Base-by-base conservation (phyloP, 2,888 invertebrate genomes). In the Leptopilina myrica region DNA sequence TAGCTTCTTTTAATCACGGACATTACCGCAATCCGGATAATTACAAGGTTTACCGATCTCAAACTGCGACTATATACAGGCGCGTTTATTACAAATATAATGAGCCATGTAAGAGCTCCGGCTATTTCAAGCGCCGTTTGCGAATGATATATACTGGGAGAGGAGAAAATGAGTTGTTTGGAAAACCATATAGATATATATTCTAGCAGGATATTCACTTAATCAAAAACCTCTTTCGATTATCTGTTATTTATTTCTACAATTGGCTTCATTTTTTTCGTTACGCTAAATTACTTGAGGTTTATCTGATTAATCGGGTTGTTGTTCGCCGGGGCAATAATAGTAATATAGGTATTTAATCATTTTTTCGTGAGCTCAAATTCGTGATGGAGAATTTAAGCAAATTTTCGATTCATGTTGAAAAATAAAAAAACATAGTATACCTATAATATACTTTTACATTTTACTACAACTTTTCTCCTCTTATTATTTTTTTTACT, bases 1-100 rank as follows among this genome's bases (percentile, higher is more conserved):
- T 90, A 90, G 86, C 82, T 87, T 88, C 87, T 88, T 88, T 90
- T 90, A 90, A 90, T 90, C 88, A 89, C 89, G 85, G 86, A 82
- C 86, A 90, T 90, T 90, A 90, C 85, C 79, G 84, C 88, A 87
- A 89, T 87, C 86, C 85, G 86, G 85, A 87, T 90, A 90, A 90
- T 90, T 90, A 86, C 85, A 81, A 78, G 76, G 76, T 82, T 62
- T 79, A 79, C 69, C 26, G 76, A 82, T 81, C 20, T 83, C 79
- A 80, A 80, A 62, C 80, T 59, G 69, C 66, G 53, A 49, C 78
- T 80, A 49, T 49, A 49, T 49, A 79, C 79, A 81, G 79, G 82
- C 76, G 83, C 80, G 83, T 83, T 85, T 83, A 86, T 83, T 85
- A 83, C 81, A 78, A 73, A 73, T 40, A 73, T 73, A 85, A 86